Evolutionary conservation across 1,140 invertebrate genomes (phyloP).

Genomic region (Homalodisca vitripennis): DNA sequence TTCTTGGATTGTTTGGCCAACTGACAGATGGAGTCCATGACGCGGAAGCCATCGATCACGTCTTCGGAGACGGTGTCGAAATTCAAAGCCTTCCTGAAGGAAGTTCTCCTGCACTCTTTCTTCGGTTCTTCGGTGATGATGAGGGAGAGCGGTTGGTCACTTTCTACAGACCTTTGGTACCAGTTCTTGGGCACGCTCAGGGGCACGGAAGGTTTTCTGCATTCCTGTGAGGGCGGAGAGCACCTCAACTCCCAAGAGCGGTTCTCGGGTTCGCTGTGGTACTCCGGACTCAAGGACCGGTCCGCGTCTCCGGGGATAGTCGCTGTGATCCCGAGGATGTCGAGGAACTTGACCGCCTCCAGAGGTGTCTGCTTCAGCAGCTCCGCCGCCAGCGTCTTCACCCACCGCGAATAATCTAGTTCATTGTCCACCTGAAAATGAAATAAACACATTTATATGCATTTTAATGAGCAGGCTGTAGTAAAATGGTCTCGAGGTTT

Average conservation of each 20-base stretch:
- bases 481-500: too few species aligned
- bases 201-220: neutral
- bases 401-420: slow-evolving; percentile 60
- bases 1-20: neutral
- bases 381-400: slow-evolving; percentile 60
- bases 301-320: slow-evolving; percentile 36
- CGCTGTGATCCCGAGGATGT: slow-evolving; percentile 48
- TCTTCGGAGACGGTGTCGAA: slow-evolving; percentile 1
- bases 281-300: slow-evolving; percentile 43
- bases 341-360: slow-evolving; percentile 54
- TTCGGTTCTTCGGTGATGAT: neutral
- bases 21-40: neutral
- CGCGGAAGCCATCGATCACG: neutral
- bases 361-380: slow-evolving; percentile 62
- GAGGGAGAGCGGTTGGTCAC: slow-evolving; percentile 5
- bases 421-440: slow-evolving; percentile 55
- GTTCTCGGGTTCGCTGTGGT: slow-evolving; percentile 16
- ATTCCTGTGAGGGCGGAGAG: neutral
- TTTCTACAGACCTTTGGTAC: slow-evolving; percentile 10
- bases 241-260: slow-evolving; percentile 19
- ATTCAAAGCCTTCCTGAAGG: slow-evolving; percentile 1
- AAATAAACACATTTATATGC: neutral
- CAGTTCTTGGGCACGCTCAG: neutral
- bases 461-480: too few species aligned
- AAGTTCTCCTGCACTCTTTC: neutral